phyloP scores from a whole-genome alignment of 2,797 vertebrate genomes.

The Halcyon leucocephala region DNA sequence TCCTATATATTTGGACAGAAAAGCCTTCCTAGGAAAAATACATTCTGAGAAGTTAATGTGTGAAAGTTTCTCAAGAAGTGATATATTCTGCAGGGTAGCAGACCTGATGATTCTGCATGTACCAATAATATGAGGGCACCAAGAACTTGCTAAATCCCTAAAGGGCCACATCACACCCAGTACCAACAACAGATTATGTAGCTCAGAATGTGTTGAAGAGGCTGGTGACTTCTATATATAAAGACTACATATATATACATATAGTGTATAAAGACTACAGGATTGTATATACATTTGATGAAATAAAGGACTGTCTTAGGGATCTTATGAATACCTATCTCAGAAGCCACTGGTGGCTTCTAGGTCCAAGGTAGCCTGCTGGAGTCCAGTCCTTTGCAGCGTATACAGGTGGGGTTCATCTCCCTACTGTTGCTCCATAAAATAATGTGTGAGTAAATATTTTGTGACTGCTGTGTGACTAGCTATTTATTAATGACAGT shows the following conservation, averaged over 20 bases:
- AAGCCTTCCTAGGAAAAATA: background rate
- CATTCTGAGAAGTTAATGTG: background rate
- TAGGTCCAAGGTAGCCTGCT: background rate
- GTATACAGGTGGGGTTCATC: background rate
- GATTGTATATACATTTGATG: background rate
- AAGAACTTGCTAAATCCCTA: background rate
- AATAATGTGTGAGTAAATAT: background rate
- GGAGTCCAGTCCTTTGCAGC: background rate
- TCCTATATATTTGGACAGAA: background rate
- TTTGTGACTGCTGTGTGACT: background rate
- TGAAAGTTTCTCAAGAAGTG: background rate
- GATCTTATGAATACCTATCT: background rate
- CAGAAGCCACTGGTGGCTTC: background rate
- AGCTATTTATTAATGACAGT: background rate
- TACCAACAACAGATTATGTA: background rate
- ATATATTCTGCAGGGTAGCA: background rate
- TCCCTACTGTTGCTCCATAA: rapidly evolving
- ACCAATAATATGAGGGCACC: background rate
- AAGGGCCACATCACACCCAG: rapidly evolving
- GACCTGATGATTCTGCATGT: rapidly evolving
- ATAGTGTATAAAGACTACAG: background rate
- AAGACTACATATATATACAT: background rate
- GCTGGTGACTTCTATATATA: background rate
- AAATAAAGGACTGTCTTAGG: background rate
- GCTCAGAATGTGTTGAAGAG: background rate